Evolutionary conservation across 92 coral and sea anemone genomes (phyloP), one percentile per base, ranked within the genome.

Genomic region (Parazoanthus darwini): DNA sequence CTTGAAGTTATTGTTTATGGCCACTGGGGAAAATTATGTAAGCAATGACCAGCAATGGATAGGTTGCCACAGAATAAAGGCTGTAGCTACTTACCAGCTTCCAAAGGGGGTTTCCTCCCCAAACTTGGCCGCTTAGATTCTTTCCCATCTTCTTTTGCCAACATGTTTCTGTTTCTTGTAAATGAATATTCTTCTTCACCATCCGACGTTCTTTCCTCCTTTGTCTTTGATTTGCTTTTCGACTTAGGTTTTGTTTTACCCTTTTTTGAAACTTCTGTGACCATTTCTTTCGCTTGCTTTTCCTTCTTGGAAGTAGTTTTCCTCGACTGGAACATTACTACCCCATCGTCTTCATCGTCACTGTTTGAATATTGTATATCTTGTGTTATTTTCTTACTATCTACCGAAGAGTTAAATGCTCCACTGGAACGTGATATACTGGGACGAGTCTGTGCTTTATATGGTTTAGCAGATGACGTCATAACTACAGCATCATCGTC

Each of bases 331-430:
- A 84, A 13, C 77, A 84, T 84, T 14, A 84, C 87, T 25, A 84
- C 79, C 2, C 87, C 79, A 84, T 84, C 87, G 43, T 71, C 76
- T 20, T 67, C 79, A 84, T 70, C 87, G 6, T 84, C 87, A 68
- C 67, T 84, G 68, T 72, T 51, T 16, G 87, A 84, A 44, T 84
- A 4, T 43, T 43, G 63, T 66, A 67, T 8, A 22, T n/a, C 78
- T n/a, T 46, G 87, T 7, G 26, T 37, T 35, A 68, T 0, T 43
- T 25, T 84, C 3, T 48, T 26, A 68, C 75, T 36, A 68, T 67
- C 20, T 66, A 77, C 37, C 35, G 54, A 44, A 13, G 58, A 46
- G 22, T 38, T 23, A 0, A 43, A 43, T 38, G 54, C 33, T 38
- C 51, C 59, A 42, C 58, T 67, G 29, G 77, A 63, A 66, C 29